Base-by-base conservation (phyloP, 1,140 invertebrate species). In the silkworm (Bombyx mori) region DNA sequence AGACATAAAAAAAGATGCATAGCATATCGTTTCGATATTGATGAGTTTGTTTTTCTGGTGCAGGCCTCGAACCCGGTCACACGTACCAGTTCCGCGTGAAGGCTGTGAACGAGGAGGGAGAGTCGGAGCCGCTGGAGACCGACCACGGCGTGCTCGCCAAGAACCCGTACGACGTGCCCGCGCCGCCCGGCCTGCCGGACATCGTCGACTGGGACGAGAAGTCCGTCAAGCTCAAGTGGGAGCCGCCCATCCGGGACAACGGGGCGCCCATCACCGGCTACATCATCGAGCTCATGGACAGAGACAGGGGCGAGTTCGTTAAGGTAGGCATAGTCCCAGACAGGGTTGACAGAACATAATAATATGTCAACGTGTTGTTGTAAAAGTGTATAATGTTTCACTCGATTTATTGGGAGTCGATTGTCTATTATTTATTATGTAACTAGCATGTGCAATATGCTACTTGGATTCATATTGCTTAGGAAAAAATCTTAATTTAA, bases 251-350 rank as follows among this genome's bases (percentile, higher is more conserved):
- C 60, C 91, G 95, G 71, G 98, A 99, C 90, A 98, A 98, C 44
- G 98, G 98, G 8, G 95, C 98, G 47, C 96, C 97, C 6, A 98
- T 99, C 68, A 97, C 94, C 7, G 94, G 96, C 68, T 99, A 99
- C 77, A 91, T 99, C 52, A 95, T 99, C 71, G 90, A 91, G 75
- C 78, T 90, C 44, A 90, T 91, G 90, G 89, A 91, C 61, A 89
- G 89, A 58, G 89, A 90, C 63, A 79, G 88, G 5, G 90, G 90
- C n/a, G 89, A 90, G 58, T 91, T 90, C 75, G 88, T 90, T 8
- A 90, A 90, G 77, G 88, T 89, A 43, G 52, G 69, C 55, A 8
- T 8, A 8, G 26, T 50, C 42, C 7, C 44, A 45, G 8, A 2
- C 1, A 7, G 26, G 26, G 26, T 35, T 5, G 8, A 45, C 45